These are phyloP conservation scores for Lagorchestes hirsutus DNA, from an alignment of 2,797 vertebrate genomes.

Conservation along the genomic window DNA sequence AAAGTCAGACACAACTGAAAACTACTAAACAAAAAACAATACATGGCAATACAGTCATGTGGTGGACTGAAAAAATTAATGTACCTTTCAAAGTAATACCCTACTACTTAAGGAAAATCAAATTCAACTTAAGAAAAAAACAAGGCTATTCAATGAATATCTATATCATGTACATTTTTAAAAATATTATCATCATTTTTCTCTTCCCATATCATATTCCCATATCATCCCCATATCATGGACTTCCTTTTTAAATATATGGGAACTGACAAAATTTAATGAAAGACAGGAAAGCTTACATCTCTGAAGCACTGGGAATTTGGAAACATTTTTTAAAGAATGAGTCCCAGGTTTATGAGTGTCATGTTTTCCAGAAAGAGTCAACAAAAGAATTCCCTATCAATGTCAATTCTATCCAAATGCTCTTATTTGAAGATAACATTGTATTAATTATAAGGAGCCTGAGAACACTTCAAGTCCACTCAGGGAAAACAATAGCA, in stretches of 20 bases:
- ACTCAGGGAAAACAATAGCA: constrained; percentile 73
- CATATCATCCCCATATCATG: not conserved
- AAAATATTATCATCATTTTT: not conserved
- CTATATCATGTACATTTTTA: not conserved
- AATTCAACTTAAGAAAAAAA: not conserved
- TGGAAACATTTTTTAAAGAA: constrained; percentile 25
- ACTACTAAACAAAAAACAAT: too few relatives aligned
- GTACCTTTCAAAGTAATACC: not conserved
- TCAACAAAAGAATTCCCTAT: not conserved
- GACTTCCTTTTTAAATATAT: not conserved
- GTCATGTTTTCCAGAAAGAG: not conserved
- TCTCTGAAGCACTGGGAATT: constrained; percentile 23
- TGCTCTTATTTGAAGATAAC: not conserved
- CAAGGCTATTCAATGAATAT: not conserved
- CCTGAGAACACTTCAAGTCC: not conserved
- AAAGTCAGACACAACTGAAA: too few relatives aligned
- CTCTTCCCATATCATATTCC: not conserved
- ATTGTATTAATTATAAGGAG: not conserved
- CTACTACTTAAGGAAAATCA: not conserved
- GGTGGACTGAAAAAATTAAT: not conserved
- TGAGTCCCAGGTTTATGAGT: not conserved
- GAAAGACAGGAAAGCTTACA: constrained; percentile 21
- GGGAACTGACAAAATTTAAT: not conserved
- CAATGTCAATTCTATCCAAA: not conserved
- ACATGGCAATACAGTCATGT: not conserved